Percentiles rank a stretch among this genome's conserved stretches.
phyloP scores from a whole-genome alignment of 2,113 vertebrate species.

The Pomatostomus ruficeps region DNA sequence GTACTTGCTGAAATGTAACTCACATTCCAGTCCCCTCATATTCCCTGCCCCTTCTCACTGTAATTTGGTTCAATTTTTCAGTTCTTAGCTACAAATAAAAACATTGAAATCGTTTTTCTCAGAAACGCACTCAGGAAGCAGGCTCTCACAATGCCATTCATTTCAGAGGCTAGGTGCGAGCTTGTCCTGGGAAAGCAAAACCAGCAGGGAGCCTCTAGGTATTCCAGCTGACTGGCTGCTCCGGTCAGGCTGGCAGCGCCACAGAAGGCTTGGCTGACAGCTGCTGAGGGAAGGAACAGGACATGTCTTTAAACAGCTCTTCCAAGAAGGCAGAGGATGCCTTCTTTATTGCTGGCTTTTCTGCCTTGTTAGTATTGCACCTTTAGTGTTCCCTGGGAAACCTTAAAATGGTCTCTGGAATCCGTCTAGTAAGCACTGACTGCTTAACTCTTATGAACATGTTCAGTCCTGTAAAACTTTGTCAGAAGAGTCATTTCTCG shows the following conservation, averaged over 20 bases:
- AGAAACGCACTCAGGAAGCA: accelerated
- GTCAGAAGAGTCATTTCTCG: neutral
- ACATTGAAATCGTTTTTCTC: neutral
- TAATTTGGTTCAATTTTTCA: neutral
- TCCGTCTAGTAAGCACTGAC: neutral
- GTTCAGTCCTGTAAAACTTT: neutral
- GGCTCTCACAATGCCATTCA: neutral
- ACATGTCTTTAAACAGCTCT: neutral
- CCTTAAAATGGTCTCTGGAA: neutral
- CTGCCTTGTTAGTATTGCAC: neutral
- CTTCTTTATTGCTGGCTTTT: neutral
- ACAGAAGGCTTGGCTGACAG: neutral
- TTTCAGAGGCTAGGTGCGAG: neutral
- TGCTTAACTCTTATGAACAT: accelerated
- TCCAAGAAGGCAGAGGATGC: neutral
- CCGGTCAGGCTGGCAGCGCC: neutral
- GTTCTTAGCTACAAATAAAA: neutral
- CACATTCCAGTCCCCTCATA: neutral
- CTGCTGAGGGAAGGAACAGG: neutral
- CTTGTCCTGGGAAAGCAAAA: neutral
- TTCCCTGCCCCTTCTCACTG: accelerated
- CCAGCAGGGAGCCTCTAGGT: neutral
- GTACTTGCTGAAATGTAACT: neutral
- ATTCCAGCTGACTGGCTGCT: neutral
- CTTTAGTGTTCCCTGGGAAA: neutral